Conservation (phyloP, 2,113 vertebrate genomes). For the Orientallactaga bullata region DNA sequence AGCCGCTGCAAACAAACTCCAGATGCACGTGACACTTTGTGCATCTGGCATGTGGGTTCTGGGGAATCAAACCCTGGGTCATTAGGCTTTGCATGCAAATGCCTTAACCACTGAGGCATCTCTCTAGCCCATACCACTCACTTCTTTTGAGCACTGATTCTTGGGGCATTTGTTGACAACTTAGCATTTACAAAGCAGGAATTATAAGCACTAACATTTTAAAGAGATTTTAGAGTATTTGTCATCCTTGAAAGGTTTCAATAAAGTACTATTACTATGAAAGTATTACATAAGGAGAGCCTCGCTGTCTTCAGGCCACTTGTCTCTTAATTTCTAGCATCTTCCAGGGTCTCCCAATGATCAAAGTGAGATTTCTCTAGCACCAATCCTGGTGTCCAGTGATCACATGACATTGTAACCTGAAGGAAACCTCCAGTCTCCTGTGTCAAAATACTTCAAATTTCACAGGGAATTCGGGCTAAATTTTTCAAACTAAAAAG, state of each 20-base stretch:
- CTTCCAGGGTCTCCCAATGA: not conserved
- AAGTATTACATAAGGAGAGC: not conserved
- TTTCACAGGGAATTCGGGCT: not conserved
- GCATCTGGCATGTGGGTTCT: too few relatives aligned
- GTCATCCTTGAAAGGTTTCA: not conserved
- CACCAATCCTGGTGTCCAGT: not conserved
- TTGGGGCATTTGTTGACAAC: not conserved
- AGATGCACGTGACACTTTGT: too few relatives aligned
- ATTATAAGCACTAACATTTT: not conserved
- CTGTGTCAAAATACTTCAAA: not conserved
- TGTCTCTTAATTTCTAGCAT: not conserved
- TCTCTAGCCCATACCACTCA: not conserved
- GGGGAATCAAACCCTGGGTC: too few relatives aligned
- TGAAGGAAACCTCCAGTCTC: not conserved
- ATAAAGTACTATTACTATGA: not conserved
- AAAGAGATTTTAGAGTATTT: not conserved
- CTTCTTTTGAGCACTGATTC: not conserved
- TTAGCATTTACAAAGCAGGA: not conserved
- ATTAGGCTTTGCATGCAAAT: too few relatives aligned
- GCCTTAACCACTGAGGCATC: too few relatives aligned
- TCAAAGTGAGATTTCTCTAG: not conserved
- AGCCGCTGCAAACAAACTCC: too few relatives aligned
- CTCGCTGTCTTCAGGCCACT: not conserved
- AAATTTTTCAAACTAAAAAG: conserved; percentile 20
- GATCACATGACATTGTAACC: not conserved